A percentile compares a stretch with the other conserved stretches of the same genome.
Conservation (phyloP, 2,888 invertebrate genomes). For the Alentia gelatinosa region DNA sequence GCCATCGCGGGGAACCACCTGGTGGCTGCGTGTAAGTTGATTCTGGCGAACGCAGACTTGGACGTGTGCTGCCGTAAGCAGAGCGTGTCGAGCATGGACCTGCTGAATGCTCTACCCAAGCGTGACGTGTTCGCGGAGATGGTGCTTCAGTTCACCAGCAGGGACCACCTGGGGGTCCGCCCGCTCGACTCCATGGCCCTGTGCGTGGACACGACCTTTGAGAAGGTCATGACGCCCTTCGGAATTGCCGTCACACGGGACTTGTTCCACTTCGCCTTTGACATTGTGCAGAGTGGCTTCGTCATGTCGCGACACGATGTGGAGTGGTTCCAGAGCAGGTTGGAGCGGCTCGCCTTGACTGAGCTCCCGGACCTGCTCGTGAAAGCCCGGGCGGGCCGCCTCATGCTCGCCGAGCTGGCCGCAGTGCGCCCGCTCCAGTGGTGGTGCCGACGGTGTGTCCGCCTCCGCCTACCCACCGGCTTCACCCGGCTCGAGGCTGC, state of each 20-base stretch:
- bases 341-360: slow-evolving; percentile 23
- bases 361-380: background rate
- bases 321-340: slow-evolving; percentile 43
- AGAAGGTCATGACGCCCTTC: slow-evolving; percentile 43
- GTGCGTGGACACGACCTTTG: slow-evolving; percentile 20
- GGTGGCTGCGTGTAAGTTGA: background rate
- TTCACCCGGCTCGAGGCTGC: background rate
- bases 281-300: slow-evolving; percentile 16
- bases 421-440: background rate
- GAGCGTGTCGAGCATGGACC: slow-evolving; percentile 36
- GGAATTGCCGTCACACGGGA: slow-evolving; percentile 34
- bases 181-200: background rate
- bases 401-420: background rate
- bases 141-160: slow-evolving; percentile 28
- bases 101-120: background rate
- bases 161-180: slow-evolving; percentile 9
- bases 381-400: background rate
- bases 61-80: slow-evolving; percentile 31
- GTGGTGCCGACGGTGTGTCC: slow-evolving; percentile 32
- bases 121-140: slow-evolving; percentile 34
- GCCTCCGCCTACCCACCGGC: background rate
- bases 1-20: slow-evolving; percentile 25
- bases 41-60: slow-evolving; percentile 17
- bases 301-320: background rate
- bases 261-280: slow-evolving; percentile 25